Evolutionary conservation across 2,888 invertebrate species (phyloP).

Genomic region (Clanis bilineata): DNA sequence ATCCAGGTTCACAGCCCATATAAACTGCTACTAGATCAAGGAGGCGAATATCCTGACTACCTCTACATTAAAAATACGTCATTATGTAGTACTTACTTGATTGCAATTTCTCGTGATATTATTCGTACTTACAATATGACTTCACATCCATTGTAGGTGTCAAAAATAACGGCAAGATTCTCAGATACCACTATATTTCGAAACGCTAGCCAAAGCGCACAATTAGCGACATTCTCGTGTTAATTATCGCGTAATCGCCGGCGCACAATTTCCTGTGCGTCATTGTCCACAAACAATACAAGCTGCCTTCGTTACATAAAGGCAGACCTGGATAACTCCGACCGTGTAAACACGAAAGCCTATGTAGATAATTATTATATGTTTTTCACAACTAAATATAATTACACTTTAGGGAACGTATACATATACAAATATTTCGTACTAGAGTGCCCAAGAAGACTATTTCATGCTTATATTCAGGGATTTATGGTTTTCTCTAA

Average conservation of each 20-base stretch:
- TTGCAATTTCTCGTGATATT: no score
- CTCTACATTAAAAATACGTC: no score
- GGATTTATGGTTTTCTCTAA: no score
- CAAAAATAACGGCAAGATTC: conserved; percentile 5
- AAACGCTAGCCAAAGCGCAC: conserved; percentile 2
- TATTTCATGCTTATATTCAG: no score
- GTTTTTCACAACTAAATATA: neutral
- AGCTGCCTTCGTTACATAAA: conserved; percentile 46
- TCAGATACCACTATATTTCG: neutral
- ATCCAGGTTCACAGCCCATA: no score
- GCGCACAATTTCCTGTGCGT: conserved; percentile 1
- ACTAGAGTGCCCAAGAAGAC: no score
- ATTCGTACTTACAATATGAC: no score
- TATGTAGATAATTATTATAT: conserved; percentile 2
- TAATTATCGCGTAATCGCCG: conserved; percentile 6
- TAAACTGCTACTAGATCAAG: no score
- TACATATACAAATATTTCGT: no score
- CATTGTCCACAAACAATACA: conserved; percentile 44
- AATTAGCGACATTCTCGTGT: conserved; percentile 40
- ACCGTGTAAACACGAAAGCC: conserved; percentile 34
- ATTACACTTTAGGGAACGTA: no score
- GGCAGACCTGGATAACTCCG: conserved; percentile 42
- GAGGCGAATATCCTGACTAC: no score
- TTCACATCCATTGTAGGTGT: neutral
- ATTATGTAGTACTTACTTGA: no score